phyloP scores from a whole-genome alignment of 2,797 vertebrate species.

The Apogon talboti region DNA sequence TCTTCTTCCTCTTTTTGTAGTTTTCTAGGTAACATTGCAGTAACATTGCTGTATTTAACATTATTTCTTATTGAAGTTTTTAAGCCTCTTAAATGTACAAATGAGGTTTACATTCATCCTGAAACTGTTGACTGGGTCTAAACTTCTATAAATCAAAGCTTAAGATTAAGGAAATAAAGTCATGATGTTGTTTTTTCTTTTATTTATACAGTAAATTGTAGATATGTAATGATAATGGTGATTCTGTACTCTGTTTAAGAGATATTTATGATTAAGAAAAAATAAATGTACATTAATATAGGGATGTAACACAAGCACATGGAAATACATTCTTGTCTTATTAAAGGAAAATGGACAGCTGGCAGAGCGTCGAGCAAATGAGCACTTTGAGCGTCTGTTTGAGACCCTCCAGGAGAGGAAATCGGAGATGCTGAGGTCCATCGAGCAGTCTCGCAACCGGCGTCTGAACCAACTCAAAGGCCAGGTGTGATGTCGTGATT shows the following conservation, averaged over 20 bases:
- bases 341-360: conserved; percentile 88
- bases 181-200: no score
- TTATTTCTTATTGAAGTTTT: no score
- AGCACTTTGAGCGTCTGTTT: conserved; percentile 91
- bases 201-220: no score
- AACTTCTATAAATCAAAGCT: no score
- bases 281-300: background rate
- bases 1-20: conserved; percentile 26
- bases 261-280: no score
- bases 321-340: background rate
- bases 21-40: background rate
- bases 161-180: no score
- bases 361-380: conserved; percentile 87
- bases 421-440: conserved; percentile 88
- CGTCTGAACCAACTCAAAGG: conserved; percentile 87
- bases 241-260: no score
- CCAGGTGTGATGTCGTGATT: conserved; percentile 80
- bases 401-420: conserved; percentile 91
- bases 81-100: no score
- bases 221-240: no score
- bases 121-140: no score
- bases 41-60: no score
- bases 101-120: no score
- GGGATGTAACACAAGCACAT: background rate
- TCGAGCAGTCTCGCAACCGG: conserved; percentile 87